phyloP scores from a whole-genome alignment of 1,140 invertebrate species.

The Drosophila ohnishii region DNA sequence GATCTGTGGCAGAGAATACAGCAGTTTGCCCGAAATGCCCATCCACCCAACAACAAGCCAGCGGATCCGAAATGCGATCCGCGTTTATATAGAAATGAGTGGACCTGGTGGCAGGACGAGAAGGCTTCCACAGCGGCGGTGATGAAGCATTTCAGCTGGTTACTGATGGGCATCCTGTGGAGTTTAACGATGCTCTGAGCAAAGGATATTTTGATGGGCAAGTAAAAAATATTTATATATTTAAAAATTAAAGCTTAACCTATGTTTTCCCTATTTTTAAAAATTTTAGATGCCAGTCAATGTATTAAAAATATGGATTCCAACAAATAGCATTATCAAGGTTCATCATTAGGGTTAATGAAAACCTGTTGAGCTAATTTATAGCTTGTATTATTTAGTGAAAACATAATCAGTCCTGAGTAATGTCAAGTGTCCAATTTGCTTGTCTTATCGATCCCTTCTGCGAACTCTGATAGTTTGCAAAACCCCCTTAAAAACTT shows the following conservation, averaged over 20 bases:
- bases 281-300: not conserved
- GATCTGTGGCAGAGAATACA: constrained; percentile 50
- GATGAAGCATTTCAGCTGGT: not conserved
- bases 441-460: constrained; percentile 27
- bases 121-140: not conserved
- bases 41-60: constrained; percentile 58
- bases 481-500: constrained; percentile 26
- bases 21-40: constrained; percentile 47
- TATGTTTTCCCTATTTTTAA: not conserved
- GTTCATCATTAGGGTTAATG: not conserved
- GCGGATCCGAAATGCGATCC: constrained; percentile 56
- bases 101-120: constrained; percentile 76
- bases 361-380: constrained; percentile 5
- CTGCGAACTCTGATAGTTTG: constrained; percentile 21
- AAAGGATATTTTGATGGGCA: not conserved
- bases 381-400: constrained; percentile 8
- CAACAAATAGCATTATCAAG: not conserved
- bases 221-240: not conserved
- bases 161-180: not conserved
- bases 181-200: constrained; percentile 5
- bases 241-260: not conserved
- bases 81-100: constrained; percentile 53
- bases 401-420: constrained; percentile 2
- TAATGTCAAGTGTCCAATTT: constrained; percentile 8
- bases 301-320: not conserved